These are phyloP conservation scores for Anas platyrhynchos DNA, from an alignment of 2,113 vertebrate species.

Conservation along the genomic window DNA sequence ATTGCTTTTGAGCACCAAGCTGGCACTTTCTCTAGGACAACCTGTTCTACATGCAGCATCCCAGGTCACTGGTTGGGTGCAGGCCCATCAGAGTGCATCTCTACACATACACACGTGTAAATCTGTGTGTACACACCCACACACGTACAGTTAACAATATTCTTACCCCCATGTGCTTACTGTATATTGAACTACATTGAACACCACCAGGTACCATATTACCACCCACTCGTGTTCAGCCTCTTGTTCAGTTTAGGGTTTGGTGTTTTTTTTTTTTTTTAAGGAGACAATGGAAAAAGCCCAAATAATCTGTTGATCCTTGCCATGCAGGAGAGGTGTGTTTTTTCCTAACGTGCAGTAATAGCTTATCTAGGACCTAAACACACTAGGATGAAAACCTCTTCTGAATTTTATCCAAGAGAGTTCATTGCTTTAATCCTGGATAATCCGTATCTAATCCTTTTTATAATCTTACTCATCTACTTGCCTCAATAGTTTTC, in stretches of 20 bases:
- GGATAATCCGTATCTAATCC: conserved; percentile 60
- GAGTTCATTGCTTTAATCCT: conserved; percentile 58
- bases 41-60: not conserved
- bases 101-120: no score
- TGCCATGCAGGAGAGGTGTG: not conserved
- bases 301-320: not conserved
- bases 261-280: not conserved
- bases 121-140: no score
- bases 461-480: conserved; percentile 63
- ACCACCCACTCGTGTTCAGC: not conserved
- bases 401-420: conserved; percentile 49
- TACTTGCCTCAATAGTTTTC: conserved; percentile 53
- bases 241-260: not conserved
- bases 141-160: fast-evolving
- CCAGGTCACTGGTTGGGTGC: not conserved
- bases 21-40: not conserved
- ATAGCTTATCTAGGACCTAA: conserved; percentile 9
- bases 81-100: not conserved
- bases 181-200: not conserved
- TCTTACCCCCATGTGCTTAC: no score
- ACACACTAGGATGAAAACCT: conserved; percentile 17
- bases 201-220: not conserved
- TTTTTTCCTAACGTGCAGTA: not conserved
- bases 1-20: not conserved
- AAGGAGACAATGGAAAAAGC: not conserved